Conservation (phyloP, 1,140 invertebrate species). For the Ceratosolen fusciceps region DNA sequence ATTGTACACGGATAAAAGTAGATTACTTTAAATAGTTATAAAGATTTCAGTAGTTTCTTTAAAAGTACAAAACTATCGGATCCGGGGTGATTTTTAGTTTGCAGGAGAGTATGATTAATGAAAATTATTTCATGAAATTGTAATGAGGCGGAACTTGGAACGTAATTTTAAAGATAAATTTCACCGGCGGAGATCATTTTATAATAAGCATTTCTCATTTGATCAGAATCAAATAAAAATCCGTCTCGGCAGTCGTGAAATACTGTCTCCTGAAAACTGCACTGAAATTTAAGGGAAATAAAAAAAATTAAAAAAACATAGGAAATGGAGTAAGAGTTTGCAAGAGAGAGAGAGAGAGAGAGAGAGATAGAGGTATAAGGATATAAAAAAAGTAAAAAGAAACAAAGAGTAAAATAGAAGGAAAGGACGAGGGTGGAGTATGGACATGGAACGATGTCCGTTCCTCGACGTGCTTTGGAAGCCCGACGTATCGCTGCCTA, state of each 20-base stretch:
- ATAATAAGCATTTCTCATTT: too few relatives aligned
- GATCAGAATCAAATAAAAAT: too few relatives aligned
- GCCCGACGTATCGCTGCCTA: slow-evolving; percentile 33
- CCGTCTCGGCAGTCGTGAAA: background rate
- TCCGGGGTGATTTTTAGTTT: too few relatives aligned
- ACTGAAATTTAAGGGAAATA: slow-evolving; percentile 47
- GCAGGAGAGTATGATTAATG: too few relatives aligned
- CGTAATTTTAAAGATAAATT: too few relatives aligned
- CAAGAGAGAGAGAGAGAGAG: too few relatives aligned
- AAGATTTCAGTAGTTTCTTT: background rate
- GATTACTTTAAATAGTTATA: background rate
- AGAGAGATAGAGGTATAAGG: too few relatives aligned
- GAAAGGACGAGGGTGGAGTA: background rate
- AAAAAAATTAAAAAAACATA: background rate
- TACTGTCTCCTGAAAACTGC: slow-evolving; percentile 19
- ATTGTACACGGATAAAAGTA: background rate
- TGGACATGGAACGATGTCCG: slow-evolving; percentile 20
- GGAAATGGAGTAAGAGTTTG: too few relatives aligned
- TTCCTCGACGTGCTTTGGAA: slow-evolving; percentile 2
- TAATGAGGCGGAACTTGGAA: too few relatives aligned
- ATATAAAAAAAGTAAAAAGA: slow-evolving; percentile 1
- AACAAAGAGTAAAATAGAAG: background rate
- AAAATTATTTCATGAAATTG: too few relatives aligned
- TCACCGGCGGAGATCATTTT: too few relatives aligned
- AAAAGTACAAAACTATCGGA: too few relatives aligned